Conservation (phyloP, 1,140 invertebrate genomes). For the Gerris buenoi region DNA sequence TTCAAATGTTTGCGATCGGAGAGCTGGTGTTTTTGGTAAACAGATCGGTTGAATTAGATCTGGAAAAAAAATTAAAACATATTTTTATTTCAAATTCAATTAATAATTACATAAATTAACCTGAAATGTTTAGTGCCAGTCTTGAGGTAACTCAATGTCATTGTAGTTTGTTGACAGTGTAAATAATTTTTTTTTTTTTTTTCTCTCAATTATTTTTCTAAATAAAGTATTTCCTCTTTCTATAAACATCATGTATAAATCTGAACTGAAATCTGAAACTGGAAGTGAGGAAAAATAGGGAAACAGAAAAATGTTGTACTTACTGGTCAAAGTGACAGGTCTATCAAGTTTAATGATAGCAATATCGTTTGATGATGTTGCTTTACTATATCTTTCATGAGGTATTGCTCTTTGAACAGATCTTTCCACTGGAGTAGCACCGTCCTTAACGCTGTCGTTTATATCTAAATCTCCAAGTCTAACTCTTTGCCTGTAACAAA, state of each 20-base stretch:
- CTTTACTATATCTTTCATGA: constrained; percentile 63
- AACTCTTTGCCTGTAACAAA: neutral
- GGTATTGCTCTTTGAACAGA: constrained; percentile 43
- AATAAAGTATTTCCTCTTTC: no score
- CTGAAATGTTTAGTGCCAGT: neutral
- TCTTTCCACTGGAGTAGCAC: neutral
- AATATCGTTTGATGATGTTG: constrained; percentile 84
- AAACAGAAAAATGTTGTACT: neutral
- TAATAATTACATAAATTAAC: neutral
- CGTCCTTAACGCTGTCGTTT: neutral
- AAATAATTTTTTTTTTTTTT: no score
- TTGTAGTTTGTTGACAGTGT: no score
- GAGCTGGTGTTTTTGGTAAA: neutral
- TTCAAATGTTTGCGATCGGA: neutral
- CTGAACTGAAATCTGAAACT: no score
- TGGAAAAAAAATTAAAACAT: neutral
- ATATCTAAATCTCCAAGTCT: neutral
- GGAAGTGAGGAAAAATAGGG: neutral
- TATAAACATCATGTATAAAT: no score
- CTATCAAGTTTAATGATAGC: constrained; percentile 60
- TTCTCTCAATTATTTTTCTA: no score
- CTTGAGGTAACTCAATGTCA: neutral
- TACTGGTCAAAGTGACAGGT: constrained; percentile 58
- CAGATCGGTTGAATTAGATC: neutral
- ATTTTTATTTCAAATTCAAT: neutral